Base-by-base conservation (phyloP, 2,797 vertebrate species). In the Mormyrops attenuatus region DNA sequence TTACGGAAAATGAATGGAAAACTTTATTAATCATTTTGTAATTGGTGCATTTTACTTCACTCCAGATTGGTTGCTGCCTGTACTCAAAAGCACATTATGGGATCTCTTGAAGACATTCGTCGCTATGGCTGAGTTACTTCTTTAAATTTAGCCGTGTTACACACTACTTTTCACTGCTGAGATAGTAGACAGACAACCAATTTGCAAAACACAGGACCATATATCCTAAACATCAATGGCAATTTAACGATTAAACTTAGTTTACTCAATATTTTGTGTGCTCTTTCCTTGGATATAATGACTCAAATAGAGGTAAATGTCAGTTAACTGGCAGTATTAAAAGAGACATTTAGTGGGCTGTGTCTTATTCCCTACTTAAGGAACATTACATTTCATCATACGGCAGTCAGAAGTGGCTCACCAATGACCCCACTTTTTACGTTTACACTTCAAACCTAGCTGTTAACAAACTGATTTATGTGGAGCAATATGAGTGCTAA, bases 161-260 rank as follows among this genome's bases (percentile, higher is more conserved):
- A 52, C 30, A 87, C 2, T 55, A 5, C 30, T 38, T 26, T 55
- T 26, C 53, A 88, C 7, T 38, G 30, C 87, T 41, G n/a, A 44
- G 73, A 5, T 30, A 15, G 9, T 17, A 52, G 34, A 8, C 60
- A 50, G 88, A 2, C 60, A 50, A 30, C n/a, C 44, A 22, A 73
- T 69, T 73, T 69, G 41, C 57, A 73, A 17, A 69, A 13, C 30
- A 88, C 73, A 30, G 22, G 9, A 73, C 88, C 63, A 88, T 50
- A 88, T 66, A 38, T 89, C 44, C 50, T 89, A 89, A 60, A 86
- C 88, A 60, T 85, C 20, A 44, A 82, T 22, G 50, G 80, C 22
- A 89, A 50, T 85, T 89, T 49, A 63, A 17, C n/a, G 57, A 34
- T 85, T 85, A 49, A 41, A 63, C 22, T 57, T 80, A 85, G 30